Conservation (phyloP, 2,797 vertebrate species). For the Amblyraja radiata region DNA sequence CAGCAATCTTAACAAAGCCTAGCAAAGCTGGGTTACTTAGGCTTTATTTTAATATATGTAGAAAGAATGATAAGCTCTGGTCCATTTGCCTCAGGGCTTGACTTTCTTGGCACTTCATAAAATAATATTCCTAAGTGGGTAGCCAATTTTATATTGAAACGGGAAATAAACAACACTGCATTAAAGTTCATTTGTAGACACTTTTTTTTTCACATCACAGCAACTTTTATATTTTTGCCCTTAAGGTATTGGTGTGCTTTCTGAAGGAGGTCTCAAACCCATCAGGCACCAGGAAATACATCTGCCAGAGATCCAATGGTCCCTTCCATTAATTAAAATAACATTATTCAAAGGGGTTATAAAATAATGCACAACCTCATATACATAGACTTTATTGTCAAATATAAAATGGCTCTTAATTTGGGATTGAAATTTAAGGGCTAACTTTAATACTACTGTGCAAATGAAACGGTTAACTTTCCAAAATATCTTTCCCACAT, state of each 20-base stretch:
- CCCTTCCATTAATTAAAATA: background rate
- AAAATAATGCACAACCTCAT: background rate
- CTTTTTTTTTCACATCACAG: background rate
- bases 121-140: background rate
- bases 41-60: background rate
- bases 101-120: slow-evolving; percentile 15
- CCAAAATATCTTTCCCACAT: background rate
- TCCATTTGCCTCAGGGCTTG: slow-evolving; percentile 17
- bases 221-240: slow-evolving; percentile 21
- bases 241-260: background rate
- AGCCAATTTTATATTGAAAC: background rate
- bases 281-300: background rate
- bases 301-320: background rate
- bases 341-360: slow-evolving; percentile 25
- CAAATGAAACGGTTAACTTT: background rate
- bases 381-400: background rate
- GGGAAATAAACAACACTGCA: background rate
- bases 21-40: background rate
- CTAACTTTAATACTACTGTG: background rate
- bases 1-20: slow-evolving; percentile 10
- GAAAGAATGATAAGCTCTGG: slow-evolving; percentile 11
- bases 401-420: slow-evolving; percentile 18
- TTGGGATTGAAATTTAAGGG: background rate
- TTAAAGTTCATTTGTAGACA: background rate
- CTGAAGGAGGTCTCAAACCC: background rate